These are phyloP conservation scores for Conger conger DNA, from an alignment of 2,113 vertebrate genomes.

Conservation along the genomic window DNA sequence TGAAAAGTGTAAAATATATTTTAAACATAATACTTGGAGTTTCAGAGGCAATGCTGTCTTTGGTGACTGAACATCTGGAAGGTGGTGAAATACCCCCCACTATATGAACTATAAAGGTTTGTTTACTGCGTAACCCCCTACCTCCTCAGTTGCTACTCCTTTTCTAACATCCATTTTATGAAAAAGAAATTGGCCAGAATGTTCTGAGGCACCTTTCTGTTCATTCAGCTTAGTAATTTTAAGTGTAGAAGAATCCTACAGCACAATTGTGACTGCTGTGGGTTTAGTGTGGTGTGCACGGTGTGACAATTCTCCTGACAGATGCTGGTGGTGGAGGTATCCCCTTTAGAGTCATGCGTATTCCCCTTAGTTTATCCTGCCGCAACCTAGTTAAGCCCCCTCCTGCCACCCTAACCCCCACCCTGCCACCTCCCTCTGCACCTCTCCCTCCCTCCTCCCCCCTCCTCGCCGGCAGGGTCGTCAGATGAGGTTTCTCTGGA, in stretches of 20 bases:
- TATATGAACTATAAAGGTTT: no score
- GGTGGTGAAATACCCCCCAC: no score
- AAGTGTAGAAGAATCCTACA: neutral
- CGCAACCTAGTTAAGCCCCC: neutral
- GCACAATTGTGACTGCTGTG: neutral
- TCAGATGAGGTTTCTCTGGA: conserved; percentile 82
- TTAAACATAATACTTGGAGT: neutral
- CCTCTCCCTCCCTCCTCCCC: conserved; percentile 14
- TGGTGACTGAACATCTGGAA: no score
- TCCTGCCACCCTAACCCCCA: conserved; percentile 27
- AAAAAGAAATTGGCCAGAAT: neutral
- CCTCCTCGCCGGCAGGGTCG: conserved; percentile 72
- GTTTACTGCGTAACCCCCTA: neutral
- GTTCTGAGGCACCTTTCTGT: neutral
- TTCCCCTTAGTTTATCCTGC: neutral
- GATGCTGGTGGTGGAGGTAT: neutral
- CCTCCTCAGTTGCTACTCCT: neutral
- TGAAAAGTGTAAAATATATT: neutral
- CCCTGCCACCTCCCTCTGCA: conserved; percentile 27
- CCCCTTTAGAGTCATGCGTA: neutral
- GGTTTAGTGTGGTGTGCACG: neutral
- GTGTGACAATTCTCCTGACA: neutral
- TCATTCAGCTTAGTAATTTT: neutral
- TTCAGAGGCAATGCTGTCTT: no score
- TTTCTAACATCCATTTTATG: neutral